Base-by-base conservation (phyloP, 2,888 invertebrate genomes). In the Ctenicera cuprea region DNA sequence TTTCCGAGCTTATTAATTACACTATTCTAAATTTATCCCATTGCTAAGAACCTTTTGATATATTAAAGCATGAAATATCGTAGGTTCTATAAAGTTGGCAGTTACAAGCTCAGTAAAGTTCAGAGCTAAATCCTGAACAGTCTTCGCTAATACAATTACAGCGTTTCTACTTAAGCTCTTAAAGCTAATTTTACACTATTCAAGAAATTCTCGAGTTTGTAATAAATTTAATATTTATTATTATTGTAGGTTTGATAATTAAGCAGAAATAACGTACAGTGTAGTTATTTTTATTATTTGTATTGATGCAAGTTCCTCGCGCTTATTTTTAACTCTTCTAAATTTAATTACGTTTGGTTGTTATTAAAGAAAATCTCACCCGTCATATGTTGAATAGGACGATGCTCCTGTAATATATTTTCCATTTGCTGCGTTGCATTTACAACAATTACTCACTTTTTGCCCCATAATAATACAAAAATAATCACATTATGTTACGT, bases 361-460 rank as follows among this genome's bases (percentile, higher is more conserved):
- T 57, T 30, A 57, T 43, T 69, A 48, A 33, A 26, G 16, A 54
- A 65, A 57, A 45, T 26, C 72, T 66, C 18, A 72, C 72, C 61
- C 72, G 26, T 66, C 61, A 50, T 41, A 54, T 14, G 65, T 66
- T 16, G 72, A 66, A 68, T 43, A 64, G 22, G 71, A 67, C 12
- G 75, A 68, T 54, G 54, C 68, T 30, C 63, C 62, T 16, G 67
- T 57, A 16, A 74, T 12, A 37, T 84, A 82, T 70, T 82, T 83
- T 18, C 81, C 80, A 71, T 83, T 82, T 67, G 83, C 83, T 16
- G 80, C 81, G 76, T 82, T 83, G 80, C 87, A 87, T 78, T 85
- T 85, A 78, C 87, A 87, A 78, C 87, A 87, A 79, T 86, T 87
- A 69, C 86, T 86, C 37, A 87, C 87, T 82, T 87, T 87, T 76